A percentile compares a stretch with the other conserved stretches of the same genome.
These are phyloP conservation scores for Atethmia centrago DNA, from an alignment of 2,888 invertebrate genomes.

Conservation along the genomic window DNA sequence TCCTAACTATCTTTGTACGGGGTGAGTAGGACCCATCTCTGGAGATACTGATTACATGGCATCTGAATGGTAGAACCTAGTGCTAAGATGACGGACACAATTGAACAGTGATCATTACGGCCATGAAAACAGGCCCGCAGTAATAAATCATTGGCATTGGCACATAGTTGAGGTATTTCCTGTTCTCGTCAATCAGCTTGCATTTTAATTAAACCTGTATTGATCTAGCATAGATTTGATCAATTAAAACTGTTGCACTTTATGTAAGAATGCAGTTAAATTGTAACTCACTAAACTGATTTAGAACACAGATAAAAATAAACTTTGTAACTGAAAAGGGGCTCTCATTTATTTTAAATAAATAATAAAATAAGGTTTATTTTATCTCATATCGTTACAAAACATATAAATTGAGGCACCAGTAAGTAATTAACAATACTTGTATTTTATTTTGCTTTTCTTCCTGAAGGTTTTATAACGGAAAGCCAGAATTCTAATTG, in stretches of 20 bases:
- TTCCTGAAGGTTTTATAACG: background rate
- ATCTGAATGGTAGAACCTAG: background rate
- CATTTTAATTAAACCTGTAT: conserved; percentile 35
- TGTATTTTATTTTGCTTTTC: background rate
- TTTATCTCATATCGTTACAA: too few relatives aligned
- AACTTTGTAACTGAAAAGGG: background rate
- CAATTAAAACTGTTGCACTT: conserved; percentile 6
- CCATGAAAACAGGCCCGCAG: background rate
- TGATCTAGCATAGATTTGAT: conserved; percentile 17
- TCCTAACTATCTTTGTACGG: too few relatives aligned
- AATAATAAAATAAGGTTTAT: too few relatives aligned
- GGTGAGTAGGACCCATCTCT: background rate
- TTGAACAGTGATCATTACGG: conserved; percentile 6
- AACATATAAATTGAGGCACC: too few relatives aligned
- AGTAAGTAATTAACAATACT: too few relatives aligned
- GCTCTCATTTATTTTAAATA: background rate
- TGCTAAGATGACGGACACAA: background rate
- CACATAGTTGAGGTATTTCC: conserved; percentile 32
- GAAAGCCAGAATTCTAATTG: too few relatives aligned
- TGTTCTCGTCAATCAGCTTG: conserved; percentile 38
- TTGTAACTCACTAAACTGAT: background rate
- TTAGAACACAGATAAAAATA: background rate
- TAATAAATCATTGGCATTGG: conserved; percentile 47
- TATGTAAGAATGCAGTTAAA: conserved; percentile 2
- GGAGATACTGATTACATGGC: background rate